Conservation (phyloP, 2,888 invertebrate species). For the Dryobota labecula region DNA sequence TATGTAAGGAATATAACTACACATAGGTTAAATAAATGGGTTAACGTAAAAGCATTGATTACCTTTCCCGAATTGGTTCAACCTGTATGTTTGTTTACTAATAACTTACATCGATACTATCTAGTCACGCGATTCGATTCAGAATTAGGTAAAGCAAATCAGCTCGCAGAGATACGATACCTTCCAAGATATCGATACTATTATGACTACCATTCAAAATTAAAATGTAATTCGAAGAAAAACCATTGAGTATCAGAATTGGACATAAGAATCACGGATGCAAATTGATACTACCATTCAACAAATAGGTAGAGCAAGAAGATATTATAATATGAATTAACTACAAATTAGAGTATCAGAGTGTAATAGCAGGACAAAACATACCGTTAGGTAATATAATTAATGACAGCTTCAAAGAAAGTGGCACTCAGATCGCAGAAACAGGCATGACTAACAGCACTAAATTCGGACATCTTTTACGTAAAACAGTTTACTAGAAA, state of each 20-base stretch:
- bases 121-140: constrained; percentile 68
- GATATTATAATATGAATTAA: not conserved
- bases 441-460: not conserved
- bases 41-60: constrained; percentile 24
- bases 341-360: not conserved
- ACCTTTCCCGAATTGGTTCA: constrained; percentile 30
- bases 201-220: not conserved
- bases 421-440: not conserved
- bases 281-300: too few species aligned
- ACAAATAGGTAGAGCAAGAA: not conserved
- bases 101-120: constrained; percentile 57
- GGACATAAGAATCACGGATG: not conserved
- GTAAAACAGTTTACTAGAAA: not conserved
- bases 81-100: constrained; percentile 59
- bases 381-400: not conserved
- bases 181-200: constrained; percentile 10
- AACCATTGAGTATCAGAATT: not conserved
- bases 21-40: constrained; percentile 18
- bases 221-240: not conserved
- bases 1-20: not conserved
- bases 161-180: not conserved
- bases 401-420: not conserved
- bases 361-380: not conserved
- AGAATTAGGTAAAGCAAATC: constrained; percentile 41
- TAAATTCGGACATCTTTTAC: not conserved